phyloP scores from a whole-genome alignment of 2,797 vertebrate genomes.

The Xiphorhynchus erythropygius region DNA sequence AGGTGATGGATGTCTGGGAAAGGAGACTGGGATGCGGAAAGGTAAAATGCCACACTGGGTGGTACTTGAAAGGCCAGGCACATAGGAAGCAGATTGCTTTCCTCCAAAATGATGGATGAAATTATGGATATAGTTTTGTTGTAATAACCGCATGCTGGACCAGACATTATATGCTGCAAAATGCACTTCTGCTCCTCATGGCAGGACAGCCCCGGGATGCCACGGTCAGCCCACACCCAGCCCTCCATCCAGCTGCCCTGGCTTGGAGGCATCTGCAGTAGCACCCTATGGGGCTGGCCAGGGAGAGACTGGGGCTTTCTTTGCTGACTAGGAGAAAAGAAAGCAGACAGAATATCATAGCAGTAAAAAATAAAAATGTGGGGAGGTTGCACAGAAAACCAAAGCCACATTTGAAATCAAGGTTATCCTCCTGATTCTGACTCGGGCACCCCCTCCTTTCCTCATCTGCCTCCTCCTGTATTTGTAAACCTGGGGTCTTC shows the following conservation, averaged over 20 bases:
- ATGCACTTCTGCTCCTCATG: rapidly evolving
- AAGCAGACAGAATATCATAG: background rate
- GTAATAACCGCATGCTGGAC: too few species aligned
- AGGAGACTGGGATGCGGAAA: background rate
- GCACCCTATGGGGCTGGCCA: rapidly evolving
- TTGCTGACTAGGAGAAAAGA: background rate
- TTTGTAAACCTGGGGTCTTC: background rate
- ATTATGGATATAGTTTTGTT: too few species aligned
- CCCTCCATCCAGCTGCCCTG: background rate
- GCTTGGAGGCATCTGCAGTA: rapidly evolving
- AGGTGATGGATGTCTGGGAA: background rate
- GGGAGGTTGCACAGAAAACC: background rate
- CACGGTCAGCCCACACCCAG: rapidly evolving
- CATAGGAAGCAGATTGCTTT: rapidly evolving
- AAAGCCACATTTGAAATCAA: background rate
- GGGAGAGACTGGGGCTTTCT: rapidly evolving
- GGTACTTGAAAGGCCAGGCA: background rate
- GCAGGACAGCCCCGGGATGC: background rate
- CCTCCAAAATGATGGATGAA: background rate
- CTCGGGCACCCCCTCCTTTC: background rate
- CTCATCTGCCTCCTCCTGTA: background rate
- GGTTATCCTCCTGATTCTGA: rapidly evolving
- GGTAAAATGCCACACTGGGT: background rate
- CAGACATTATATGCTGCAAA: background rate
- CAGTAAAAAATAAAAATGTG: background rate